Percentiles rank a stretch among this genome's conserved stretches.
phyloP scores from a whole-genome alignment of 1,140 invertebrate genomes.

The Acyrthosiphon pisum region DNA sequence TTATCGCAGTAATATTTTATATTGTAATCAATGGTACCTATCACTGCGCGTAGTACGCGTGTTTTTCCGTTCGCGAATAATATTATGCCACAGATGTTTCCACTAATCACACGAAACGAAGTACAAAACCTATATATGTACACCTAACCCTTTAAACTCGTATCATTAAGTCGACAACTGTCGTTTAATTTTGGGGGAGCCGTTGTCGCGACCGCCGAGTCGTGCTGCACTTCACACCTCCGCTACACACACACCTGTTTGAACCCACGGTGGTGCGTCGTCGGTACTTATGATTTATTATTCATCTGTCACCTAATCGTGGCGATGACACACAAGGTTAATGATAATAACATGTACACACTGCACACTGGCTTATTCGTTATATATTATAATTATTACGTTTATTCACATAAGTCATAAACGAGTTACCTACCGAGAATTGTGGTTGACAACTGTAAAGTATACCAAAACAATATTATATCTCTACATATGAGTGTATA shows the following conservation, averaged over 20 bases:
- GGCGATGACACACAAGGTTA: neutral
- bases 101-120: neutral
- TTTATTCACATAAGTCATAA: neutral
- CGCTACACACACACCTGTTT: conserved; percentile 3
- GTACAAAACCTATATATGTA: neutral
- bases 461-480: neutral
- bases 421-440: neutral
- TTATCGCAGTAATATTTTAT: no score
- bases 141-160: conserved; percentile 22
- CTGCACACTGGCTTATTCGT: neutral
- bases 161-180: conserved; percentile 22
- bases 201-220: neutral
- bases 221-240: neutral
- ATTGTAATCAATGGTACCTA: neutral
- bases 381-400: neutral
- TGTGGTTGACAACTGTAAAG: neutral
- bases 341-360: neutral
- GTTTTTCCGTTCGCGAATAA: neutral
- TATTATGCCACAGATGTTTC: neutral
- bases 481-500: neutral
- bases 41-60: neutral
- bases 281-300: conserved; percentile 31
- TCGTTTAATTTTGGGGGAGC: conserved; percentile 15
- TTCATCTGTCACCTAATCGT: conserved; percentile 22
- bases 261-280: neutral